Conservation (phyloP, 1,140 invertebrate genomes). For the Pogonomyrmex californicus region DNA sequence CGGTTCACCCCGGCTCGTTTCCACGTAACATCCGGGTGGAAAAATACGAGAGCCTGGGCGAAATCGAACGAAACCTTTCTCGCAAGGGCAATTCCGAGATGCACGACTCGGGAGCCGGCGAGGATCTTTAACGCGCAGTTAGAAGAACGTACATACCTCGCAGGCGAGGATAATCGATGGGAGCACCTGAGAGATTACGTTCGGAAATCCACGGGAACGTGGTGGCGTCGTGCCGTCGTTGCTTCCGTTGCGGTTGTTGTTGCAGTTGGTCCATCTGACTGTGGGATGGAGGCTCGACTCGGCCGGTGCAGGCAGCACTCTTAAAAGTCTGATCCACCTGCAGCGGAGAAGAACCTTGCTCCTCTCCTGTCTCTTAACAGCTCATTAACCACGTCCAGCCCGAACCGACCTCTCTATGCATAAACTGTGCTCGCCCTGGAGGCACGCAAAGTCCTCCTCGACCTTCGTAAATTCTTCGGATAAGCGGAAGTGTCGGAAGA, state of each 20-base stretch:
- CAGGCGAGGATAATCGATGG: slow-evolving; percentile 62
- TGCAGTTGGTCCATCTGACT: slow-evolving; percentile 27
- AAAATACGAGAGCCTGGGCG: slow-evolving; percentile 43
- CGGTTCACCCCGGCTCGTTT: slow-evolving; percentile 25
- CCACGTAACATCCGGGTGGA: slow-evolving; percentile 33
- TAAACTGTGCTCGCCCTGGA: slow-evolving; percentile 49
- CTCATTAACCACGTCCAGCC: slow-evolving; percentile 80
- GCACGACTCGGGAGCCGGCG: slow-evolving; percentile 17
- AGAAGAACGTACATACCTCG: slow-evolving; percentile 44
- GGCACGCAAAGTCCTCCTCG: slow-evolving; percentile 37
- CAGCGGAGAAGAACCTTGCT: slow-evolving; percentile 55
- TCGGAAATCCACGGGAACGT: slow-evolving; percentile 43
- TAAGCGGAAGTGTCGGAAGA: slow-evolving; percentile 5
- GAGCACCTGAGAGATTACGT: slow-evolving; percentile 49
- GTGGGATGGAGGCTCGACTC: slow-evolving; percentile 5
- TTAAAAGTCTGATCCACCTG: slow-evolving; percentile 65
- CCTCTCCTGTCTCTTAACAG: slow-evolving; percentile 78
- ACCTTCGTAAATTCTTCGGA: slow-evolving; percentile 44
- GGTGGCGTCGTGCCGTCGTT: slow-evolving; percentile 15
- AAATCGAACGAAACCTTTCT: slow-evolving; percentile 37
- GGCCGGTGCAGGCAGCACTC: slow-evolving; percentile 23
- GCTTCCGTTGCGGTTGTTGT: slow-evolving; percentile 55
- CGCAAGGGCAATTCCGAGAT: slow-evolving; percentile 30
- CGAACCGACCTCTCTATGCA: slow-evolving; percentile 73
- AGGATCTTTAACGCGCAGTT: slow-evolving; percentile 57